phyloP scores from a whole-genome alignment of 2,113 vertebrate species.

The Egretta garzetta region DNA sequence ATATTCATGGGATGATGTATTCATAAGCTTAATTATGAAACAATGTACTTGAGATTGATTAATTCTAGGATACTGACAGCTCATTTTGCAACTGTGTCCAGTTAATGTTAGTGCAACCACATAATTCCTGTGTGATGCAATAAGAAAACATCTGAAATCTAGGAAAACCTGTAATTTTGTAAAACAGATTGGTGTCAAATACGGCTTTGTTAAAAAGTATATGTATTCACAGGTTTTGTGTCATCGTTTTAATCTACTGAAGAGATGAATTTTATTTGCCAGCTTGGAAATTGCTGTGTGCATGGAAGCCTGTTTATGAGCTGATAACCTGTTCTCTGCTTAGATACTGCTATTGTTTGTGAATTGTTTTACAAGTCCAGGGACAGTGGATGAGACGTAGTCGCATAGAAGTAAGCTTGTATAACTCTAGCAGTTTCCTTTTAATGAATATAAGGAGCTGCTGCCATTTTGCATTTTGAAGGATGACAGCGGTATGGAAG shows the following conservation, averaged over 20 bases:
- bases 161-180: conserved; percentile 55
- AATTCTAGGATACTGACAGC: conserved; percentile 52
- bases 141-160: conserved; percentile 60
- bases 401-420: not conserved
- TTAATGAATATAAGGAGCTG: not conserved
- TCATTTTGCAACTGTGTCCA: conserved; percentile 1
- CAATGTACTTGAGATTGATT: conserved; percentile 50
- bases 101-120: conserved; percentile 22
- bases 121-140: conserved; percentile 53
- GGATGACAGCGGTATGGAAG: not conserved
- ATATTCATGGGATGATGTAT: conserved; percentile 15
- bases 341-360: not conserved
- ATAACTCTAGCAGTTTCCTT: not conserved
- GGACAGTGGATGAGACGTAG: not conserved
- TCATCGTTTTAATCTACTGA: not conserved
- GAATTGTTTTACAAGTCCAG: not conserved
- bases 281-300: not conserved
- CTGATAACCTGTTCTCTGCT: not conserved
- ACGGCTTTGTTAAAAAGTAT: not conserved
- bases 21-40: conserved; percentile 42
- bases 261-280: not conserved
- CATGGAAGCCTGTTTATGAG: not conserved
- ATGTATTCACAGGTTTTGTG: not conserved
- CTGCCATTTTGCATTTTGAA: not conserved
- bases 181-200: not conserved